Evolutionary conservation across 1,140 invertebrate genomes (phyloP), one percentile per base, ranked within the genome.

Genomic region (Cheumatopsyche charites): DNA sequence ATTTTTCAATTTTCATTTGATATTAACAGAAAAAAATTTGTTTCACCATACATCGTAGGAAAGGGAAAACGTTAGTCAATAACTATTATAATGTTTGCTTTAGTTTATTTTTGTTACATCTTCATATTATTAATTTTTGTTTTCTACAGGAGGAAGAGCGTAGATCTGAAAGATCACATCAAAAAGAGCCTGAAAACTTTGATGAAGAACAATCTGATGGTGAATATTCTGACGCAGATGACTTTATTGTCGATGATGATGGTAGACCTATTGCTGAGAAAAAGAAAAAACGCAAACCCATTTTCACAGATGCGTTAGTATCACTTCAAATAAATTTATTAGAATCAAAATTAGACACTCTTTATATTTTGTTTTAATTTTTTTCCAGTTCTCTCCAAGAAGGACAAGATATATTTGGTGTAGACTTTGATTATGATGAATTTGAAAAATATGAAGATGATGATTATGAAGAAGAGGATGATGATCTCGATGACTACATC

Each of bases 361-460:
- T 43, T 21, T 17, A 11, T 45, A 45, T 9, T 45, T n/a, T 11
- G 9, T 67, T 29, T 68, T 68, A 42, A 7, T 70, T 76, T 70
- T 70, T 49, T 78, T 80, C 45, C 79, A 94, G 93, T 4, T 93
- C 94, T 0, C 83, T 98, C 25, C 97, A 99, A 88, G 96, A 99
- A 84, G 98, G 98, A 65, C 96, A 99, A 83, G 98, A 99, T 79
- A 98, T 99, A 76, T 99, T 99, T 83, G 98, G 98, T 68, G 96
- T 98, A 19, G 95, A 99, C 80, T 98, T 99, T 85, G 97, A 99
- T 82, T 98, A 94, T 82, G 94, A 97, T 74, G 96, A 98, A 77
- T 96, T 98, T 85, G 90, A 91, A 29, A 92, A 94, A 79, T 94
- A 93, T 82, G 94, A 90, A 17, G 93, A 94, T 6, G 93, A 94